phyloP scores from a whole-genome alignment of 2,888 invertebrate genomes.

The Abscondita cerata region DNA sequence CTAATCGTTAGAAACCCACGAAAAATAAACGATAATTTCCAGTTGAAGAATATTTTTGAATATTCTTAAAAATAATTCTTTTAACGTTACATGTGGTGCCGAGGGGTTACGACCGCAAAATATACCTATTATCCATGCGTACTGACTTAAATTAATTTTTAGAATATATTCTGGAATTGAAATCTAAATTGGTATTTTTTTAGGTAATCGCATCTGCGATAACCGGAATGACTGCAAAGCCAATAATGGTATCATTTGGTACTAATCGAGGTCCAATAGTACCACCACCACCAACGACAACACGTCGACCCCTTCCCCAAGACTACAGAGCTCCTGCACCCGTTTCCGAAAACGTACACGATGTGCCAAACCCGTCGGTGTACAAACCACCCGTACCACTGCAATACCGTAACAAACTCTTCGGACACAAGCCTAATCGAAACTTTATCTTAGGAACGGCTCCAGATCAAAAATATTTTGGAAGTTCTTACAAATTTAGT shows the following conservation, averaged over 20 bases:
- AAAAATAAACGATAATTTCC: too few relatives aligned
- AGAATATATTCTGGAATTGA: too few relatives aligned
- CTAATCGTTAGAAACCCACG: too few relatives aligned
- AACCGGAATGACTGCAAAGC: conserved; percentile 47
- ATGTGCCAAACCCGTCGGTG: conserved; percentile 52
- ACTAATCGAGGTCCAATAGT: conserved; percentile 57
- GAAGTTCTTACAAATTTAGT: conserved; percentile 46
- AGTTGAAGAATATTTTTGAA: too few relatives aligned
- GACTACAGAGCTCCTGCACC: conserved; percentile 51
- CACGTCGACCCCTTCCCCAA: conserved; percentile 31
- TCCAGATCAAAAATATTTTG: conserved; percentile 53
- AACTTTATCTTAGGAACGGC: conserved; percentile 54
- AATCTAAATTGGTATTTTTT: too few relatives aligned
- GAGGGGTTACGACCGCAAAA: too few relatives aligned
- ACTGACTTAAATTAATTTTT: too few relatives aligned
- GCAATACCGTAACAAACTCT: conserved; percentile 51
- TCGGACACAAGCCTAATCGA: conserved; percentile 48
- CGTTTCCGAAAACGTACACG: conserved; percentile 52
- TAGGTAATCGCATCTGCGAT: conserved; percentile 47
- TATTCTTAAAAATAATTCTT: too few relatives aligned
- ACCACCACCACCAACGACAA: conserved; percentile 44
- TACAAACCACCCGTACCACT: conserved; percentile 53
- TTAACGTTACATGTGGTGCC: too few relatives aligned
- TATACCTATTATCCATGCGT: too few relatives aligned
- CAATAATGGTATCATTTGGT: conserved; percentile 57